A percentile compares a stretch with the other conserved stretches of the same genome.
phyloP scores from a whole-genome alignment of 2,888 invertebrate genomes.

The Perizoma affinitatum region DNA sequence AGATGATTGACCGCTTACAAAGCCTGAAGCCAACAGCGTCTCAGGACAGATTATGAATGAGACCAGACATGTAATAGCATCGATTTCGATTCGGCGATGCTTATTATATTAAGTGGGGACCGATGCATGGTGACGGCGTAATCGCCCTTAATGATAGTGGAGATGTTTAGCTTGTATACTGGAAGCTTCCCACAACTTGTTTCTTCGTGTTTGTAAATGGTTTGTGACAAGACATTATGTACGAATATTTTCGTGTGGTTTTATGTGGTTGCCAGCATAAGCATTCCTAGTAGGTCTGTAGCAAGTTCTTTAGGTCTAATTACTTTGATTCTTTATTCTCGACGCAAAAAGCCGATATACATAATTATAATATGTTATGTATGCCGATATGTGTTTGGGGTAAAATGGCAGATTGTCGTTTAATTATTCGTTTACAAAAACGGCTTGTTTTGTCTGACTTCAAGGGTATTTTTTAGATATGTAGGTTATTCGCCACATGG shows the following conservation, averaged over 20 bases:
- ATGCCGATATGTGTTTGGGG: too few relatives aligned
- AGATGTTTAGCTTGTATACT: conserved; percentile 43
- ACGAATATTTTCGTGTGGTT: conserved; percentile 31
- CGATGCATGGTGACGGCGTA: conserved; percentile 79
- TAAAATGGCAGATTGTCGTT: too few relatives aligned
- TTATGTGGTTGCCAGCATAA: not conserved
- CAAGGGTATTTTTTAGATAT: too few relatives aligned
- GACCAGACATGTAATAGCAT: conserved; percentile 79
- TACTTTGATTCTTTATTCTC: too few relatives aligned
- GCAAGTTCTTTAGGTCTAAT: too few relatives aligned
- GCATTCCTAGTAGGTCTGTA: too few relatives aligned
- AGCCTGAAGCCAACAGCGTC: conserved; percentile 57
- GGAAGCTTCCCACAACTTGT: conserved; percentile 47
- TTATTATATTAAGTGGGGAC: conserved; percentile 83
- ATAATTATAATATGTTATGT: too few relatives aligned
- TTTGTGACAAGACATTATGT: conserved; percentile 51
- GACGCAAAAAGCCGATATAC: too few relatives aligned
- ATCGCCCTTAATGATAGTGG: conserved; percentile 75
- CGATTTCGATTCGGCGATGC: conserved; percentile 80
- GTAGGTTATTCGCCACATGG: too few relatives aligned
- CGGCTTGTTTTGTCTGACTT: too few relatives aligned
- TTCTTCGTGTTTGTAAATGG: conserved; percentile 50
- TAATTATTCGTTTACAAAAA: too few relatives aligned
- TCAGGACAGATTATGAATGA: conserved; percentile 73
- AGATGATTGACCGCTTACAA: conserved; percentile 80